Evolutionary conservation across 1,140 invertebrate species (phyloP), one percentile per base, ranked within the genome.

Genomic region (Marisa cornuarietis): DNA sequence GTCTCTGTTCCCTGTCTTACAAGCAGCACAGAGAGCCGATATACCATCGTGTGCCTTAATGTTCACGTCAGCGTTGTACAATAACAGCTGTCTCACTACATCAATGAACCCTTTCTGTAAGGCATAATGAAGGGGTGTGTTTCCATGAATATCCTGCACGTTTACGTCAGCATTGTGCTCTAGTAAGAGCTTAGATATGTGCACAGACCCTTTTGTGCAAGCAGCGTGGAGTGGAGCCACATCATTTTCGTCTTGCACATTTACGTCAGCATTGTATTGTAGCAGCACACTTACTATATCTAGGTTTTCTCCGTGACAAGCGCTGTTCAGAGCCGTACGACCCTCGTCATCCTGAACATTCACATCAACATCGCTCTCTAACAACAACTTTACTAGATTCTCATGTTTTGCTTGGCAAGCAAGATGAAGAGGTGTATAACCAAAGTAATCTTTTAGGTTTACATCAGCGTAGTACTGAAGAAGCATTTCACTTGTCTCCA

Each of bases 71-170:
- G n/a, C n/a, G n/a, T n/a, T n/a, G 51, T 92, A 74, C n/a, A 91
- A 85, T 5, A 93, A 92, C 31, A 89, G 90, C 10, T 91, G 89
- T 20, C 63, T 8, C 63, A 81, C 62, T 18, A 75, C 80, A 63
- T 74, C 69, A 63, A n/a, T n/a, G n/a, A n/a, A n/a, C n/a, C n/a
- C n/a, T n/a, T n/a, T n/a, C n/a, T 91, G 87, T 10, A 92, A 82
- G 13, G 91, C 86, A 16, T 90, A 91, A 76, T 42, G 26, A 6
- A 77, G 49, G 8, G 75, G 22, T 26, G 58, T 62, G 20, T n/a
- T 26, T 9, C 75, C 75, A 8, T 51, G 24, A n/a, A 26, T 26
- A 26, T 63, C n/a, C 13, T 0, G 22, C 26, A 49, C 31, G 49
- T 77, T 77, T 18, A 77, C 61, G n/a, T 77, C n/a, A n/a, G n/a